Evolutionary conservation across 2,797 vertebrate species (phyloP).

Genomic region (Morelia viridis): DNA sequence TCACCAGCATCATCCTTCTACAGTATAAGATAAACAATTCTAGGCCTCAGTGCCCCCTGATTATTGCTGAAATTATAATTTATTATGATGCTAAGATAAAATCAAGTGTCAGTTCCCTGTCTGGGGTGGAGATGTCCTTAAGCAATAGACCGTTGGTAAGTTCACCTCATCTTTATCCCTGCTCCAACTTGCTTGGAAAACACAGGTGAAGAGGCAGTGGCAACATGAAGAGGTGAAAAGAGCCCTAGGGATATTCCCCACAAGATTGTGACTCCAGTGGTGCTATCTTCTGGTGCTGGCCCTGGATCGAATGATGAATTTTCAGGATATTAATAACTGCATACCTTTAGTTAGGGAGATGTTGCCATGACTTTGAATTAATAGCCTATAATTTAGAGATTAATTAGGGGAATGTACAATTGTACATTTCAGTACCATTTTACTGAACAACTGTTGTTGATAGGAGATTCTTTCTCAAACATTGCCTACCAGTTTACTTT

Average conservation of each 20-base stretch:
- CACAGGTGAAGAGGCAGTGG: background rate
- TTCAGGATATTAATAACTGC: slow-evolving; percentile 57
- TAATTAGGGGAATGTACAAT: background rate
- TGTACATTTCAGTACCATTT: background rate
- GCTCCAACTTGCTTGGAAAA: background rate
- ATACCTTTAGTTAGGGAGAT: slow-evolving; percentile 40
- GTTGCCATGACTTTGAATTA: background rate
- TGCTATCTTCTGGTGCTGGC: background rate
- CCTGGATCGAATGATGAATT: background rate
- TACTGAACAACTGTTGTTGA: background rate
- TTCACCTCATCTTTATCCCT: background rate
- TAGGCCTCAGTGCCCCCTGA: slow-evolving; percentile 33
- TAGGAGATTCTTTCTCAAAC: background rate
- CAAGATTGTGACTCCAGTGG: background rate
- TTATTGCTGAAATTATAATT: slow-evolving; percentile 58
- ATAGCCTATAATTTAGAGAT: background rate
- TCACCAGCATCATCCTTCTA: background rate
- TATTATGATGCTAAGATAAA: slow-evolving; percentile 37
- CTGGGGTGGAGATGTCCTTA: background rate
- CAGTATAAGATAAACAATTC: background rate
- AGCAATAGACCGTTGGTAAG: background rate
- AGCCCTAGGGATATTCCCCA: background rate
- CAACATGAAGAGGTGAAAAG: background rate
- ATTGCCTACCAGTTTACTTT: background rate
- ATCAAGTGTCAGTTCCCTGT: background rate